Base-by-base conservation (phyloP, 2,797 vertebrate genomes). In the Arnoldichthys spilopterus region DNA sequence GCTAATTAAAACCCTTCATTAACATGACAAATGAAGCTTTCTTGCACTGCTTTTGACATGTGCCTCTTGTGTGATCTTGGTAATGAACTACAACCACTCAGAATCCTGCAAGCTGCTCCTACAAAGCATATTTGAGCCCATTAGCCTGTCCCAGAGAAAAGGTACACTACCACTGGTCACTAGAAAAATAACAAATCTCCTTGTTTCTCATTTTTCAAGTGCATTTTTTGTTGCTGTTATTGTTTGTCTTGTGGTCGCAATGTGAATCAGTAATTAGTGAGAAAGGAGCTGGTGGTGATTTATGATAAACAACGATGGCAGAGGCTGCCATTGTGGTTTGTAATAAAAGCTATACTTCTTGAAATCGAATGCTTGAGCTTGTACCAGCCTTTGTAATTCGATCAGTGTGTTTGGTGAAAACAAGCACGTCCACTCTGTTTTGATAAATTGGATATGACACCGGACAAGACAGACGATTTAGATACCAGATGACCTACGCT, bases 11-110 rank as follows among this genome's bases (percentile, higher is more conserved):
- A 70, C 37, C 11, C 61, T 72, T 80, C 79, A 82, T 86, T 90
- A 81, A 62, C 83, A 80, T 83, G 87, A 87, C 85, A 88, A 88
- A 90, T 77, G 43, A 45, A 71, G 74, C 37, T 71, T 32, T 72
- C 66, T 67, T 26, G 56, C 53, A 62, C 76, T 30, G 47, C 53
- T 63, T 77, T 72, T 68, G 56, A 75, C 62, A 28, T 18, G 30
- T 37, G 40, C 43, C 58, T 69, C 70, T 76, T 61, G 49, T 63
- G 64, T 32, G 71, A 77, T 72, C 75, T 77, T 26, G 49, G 69
- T 75, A 82, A 83, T 67, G 53, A 83, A 67, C 63, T 51, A n/a
- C 28, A 53, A 37, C 47, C 61, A 56, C 54, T 72, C 40, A 37
- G 26, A 72, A 71, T 40, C 59, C 51, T 30, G 43, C 77, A 47